Base-by-base conservation (phyloP, 2,797 vertebrate genomes). In the Dromococcyx pavoninus region DNA sequence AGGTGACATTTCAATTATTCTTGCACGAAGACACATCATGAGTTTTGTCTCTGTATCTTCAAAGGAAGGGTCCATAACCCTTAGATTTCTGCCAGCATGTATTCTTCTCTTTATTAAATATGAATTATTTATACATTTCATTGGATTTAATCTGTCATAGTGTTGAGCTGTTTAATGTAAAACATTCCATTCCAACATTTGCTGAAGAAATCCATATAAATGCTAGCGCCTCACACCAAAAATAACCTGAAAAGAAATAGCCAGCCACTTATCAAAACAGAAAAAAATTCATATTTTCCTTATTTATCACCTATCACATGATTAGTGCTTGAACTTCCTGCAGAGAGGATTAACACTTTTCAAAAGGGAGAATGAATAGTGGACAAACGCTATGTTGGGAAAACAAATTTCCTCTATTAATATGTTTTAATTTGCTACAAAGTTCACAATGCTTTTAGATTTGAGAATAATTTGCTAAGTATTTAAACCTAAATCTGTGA, bases 231-330 rank as follows among this genome's bases (percentile, higher is more conserved):
- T 91, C 60, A 86, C 13, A 69, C 28, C 33, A 81, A 77, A 91
- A 94, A 91, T 84, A 75, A 71, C 66, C 33, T 57, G 64, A 93
- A 91, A 94, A 93, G 54, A 88, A 95, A 83, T 44, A 92, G n/a
- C 6, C 7, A 78, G 28, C 27, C 69, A 66, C 56, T 89, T 89
- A 75, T 27, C 50, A 87, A 91, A 79, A 71, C 43, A 94, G 58
- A 28, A 92, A 67, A 56, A 88, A 92, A 89, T n/a, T n/a, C n/a
- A 24, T 15, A 9, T 30, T 5, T 72, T 93, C 92, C 87, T 86
- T 69, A 87, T 95, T 91, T 92, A 74, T 72, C 3, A 1, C 41
- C 35, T 85, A 74, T 58, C 50, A 72, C 28, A 69, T 18, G 33
- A 91, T 6, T 61, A 62, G 10, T 56, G 7, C 57, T 77, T 70